Evolutionary conservation across 2,888 invertebrate genomes (phyloP).

Genomic region (Camponotus fellah): DNA sequence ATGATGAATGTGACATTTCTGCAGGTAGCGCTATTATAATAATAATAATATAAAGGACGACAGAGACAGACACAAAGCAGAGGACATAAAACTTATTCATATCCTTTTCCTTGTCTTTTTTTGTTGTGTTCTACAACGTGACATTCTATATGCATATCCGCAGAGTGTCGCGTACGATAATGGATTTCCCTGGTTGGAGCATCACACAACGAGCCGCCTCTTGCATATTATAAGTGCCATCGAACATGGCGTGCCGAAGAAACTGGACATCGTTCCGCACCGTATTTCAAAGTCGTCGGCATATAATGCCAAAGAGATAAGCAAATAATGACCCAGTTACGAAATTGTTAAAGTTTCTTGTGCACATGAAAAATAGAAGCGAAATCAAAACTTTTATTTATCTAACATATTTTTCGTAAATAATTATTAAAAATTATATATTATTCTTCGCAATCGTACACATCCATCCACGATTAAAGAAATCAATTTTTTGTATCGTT

Average conservation of each 20-base stretch:
- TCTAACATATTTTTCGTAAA: background rate
- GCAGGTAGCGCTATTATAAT: slow-evolving; percentile 22
- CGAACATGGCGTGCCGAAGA: slow-evolving; percentile 28
- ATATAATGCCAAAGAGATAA: slow-evolving; percentile 25
- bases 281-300: slow-evolving; percentile 23
- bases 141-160: slow-evolving; percentile 52
- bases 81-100: slow-evolving; percentile 32
- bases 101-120: slow-evolving; percentile 13
- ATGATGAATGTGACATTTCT: background rate
- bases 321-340: slow-evolving; percentile 44
- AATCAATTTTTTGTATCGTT: background rate
- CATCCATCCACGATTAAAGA: background rate
- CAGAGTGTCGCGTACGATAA: slow-evolving; percentile 65
- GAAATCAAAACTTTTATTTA: background rate
- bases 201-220: slow-evolving; percentile 51
- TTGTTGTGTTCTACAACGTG: slow-evolving; percentile 29
- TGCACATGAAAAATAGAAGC: background rate
- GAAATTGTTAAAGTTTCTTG: slow-evolving; percentile 17
- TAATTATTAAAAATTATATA: background rate
- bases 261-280: slow-evolving; percentile 28
- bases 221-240: slow-evolving; percentile 46
- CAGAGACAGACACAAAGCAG: background rate
- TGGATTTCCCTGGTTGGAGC: slow-evolving; percentile 67
- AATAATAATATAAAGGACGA: slow-evolving; percentile 16
- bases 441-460: background rate